Percentiles rank a stretch among this genome's conserved stretches.
phyloP scores from a whole-genome alignment of 2,888 invertebrate species.

The Trilocha varians region DNA sequence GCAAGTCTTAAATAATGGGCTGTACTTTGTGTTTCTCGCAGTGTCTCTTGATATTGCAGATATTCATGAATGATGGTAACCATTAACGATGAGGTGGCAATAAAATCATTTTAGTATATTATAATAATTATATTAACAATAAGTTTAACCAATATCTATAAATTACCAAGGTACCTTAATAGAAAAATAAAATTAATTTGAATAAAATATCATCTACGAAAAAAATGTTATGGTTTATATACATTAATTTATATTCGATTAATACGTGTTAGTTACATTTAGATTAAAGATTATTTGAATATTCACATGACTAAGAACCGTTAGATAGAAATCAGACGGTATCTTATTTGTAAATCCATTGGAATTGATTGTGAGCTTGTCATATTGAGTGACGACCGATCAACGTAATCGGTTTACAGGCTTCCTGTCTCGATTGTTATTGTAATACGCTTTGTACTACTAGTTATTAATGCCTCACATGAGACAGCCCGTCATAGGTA shows the following conservation, averaged over 20 bases:
- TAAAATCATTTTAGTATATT: too few relatives aligned
- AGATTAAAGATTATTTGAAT: conserved; percentile 1
- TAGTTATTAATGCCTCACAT: conserved; percentile 55
- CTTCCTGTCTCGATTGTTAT: conserved; percentile 62
- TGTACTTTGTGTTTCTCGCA: too few relatives aligned
- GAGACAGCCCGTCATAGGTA: conserved; percentile 39
- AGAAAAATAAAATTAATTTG: too few relatives aligned
- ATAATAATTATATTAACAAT: too few relatives aligned
- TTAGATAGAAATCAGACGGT: conserved; percentile 49
- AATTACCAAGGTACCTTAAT: too few relatives aligned
- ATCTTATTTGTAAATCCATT: conserved; percentile 55
- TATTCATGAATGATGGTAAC: too few relatives aligned
- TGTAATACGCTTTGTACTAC: conserved; percentile 58
- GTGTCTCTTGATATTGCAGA: too few relatives aligned
- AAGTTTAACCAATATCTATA: too few relatives aligned
- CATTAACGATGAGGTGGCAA: too few relatives aligned
- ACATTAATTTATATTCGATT: background rate
- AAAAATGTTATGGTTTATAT: background rate
- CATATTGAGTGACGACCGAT: conserved; percentile 58
- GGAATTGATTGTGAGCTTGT: conserved; percentile 54
- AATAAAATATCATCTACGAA: background rate
- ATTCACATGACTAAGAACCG: conserved; percentile 28
- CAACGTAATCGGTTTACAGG: conserved; percentile 65
- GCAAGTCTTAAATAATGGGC: too few relatives aligned
- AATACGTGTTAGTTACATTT: background rate